A percentile compares a stretch with the other conserved stretches of the same genome.
Conservation (phyloP, 2,888 invertebrate species). For the Epistrophe eligans region DNA sequence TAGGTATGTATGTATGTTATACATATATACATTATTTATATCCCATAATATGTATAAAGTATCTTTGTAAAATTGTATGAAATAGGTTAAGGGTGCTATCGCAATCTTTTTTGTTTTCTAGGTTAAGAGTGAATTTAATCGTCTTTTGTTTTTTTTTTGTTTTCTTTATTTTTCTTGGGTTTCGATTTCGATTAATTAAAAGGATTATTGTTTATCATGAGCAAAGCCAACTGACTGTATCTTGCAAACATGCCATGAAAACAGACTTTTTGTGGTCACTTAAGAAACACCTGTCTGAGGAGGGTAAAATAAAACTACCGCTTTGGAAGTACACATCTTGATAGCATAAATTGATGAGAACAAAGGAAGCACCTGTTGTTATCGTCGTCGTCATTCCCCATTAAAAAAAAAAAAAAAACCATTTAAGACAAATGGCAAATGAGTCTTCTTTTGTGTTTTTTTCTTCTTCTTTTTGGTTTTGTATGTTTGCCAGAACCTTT, state of each 20-base stretch:
- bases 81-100: constrained; percentile 22
- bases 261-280: constrained; percentile 22
- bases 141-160: constrained; percentile 3
- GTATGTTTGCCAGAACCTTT: background rate
- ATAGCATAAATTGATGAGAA: constrained; percentile 13
- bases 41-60: background rate
- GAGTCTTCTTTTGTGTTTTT: constrained; percentile 1
- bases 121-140: constrained; percentile 15
- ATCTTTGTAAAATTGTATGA: background rate
- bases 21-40: background rate
- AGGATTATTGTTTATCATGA: constrained; percentile 2
- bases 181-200: constrained; percentile 23
- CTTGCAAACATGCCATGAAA: constrained; percentile 12
- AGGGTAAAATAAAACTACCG: constrained; percentile 13
- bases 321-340: constrained; percentile 2
- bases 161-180: constrained; percentile 1
- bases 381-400: background rate
- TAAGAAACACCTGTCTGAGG: constrained; percentile 18
- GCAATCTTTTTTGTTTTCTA: background rate
- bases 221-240: constrained; percentile 5
- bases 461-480: background rate
- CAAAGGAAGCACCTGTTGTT: constrained; percentile 37
- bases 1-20: background rate
- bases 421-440: constrained; percentile 2
- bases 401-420: background rate